Evolutionary conservation across 2,888 invertebrate species (phyloP), one percentile per base, ranked within the genome.

Genomic region (Pelosia muscerda): DNA sequence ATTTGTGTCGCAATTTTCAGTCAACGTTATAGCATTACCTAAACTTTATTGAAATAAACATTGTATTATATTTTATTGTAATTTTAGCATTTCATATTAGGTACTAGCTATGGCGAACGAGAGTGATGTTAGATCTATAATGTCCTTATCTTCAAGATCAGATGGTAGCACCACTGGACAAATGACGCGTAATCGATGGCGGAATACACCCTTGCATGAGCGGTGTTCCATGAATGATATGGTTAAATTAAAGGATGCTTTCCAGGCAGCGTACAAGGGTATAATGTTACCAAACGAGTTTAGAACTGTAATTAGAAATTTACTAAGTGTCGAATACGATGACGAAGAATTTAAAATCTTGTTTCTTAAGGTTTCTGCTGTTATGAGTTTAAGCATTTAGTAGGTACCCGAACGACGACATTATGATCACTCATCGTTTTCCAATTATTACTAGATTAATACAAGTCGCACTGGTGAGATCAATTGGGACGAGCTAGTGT

Each of bases 401-500:
- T 11, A 55, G 6, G 2, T 54, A 15, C 15, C 25, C 10, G 19
- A 13, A 28, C 23, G 25, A 8, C 10, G 15, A 23, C 23, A 23
- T 13, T 22, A 22, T 9, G 15, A 10, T 31, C 23, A 57, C 22
- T 22, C 1, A 11, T 6, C 25, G 10, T 25, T 63, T 63, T 38
- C 2, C 10, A 8, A 56, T 22, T 42, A 4, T 42, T 42, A 22
- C 22, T 60, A 96, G 95, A 96, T 96, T 74, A 96, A 96, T 81
- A 95, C 95, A 68, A 95, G 94, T 79, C 94, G 95, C 10, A 95
- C 96, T 76, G 95, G 95, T 57, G 89, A 92, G 88, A 94, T 91
- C 77, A 95, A 92, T 74, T 98, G 98, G 97, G 96, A 97, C 84
- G 97, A 98, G 88, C 96, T 97, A 81, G 96, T 98, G 34, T 97